Percentiles rank a stretch among this genome's conserved stretches.
phyloP scores from a whole-genome alignment of 2,888 invertebrate species.

The Eubasilissa splendida region DNA sequence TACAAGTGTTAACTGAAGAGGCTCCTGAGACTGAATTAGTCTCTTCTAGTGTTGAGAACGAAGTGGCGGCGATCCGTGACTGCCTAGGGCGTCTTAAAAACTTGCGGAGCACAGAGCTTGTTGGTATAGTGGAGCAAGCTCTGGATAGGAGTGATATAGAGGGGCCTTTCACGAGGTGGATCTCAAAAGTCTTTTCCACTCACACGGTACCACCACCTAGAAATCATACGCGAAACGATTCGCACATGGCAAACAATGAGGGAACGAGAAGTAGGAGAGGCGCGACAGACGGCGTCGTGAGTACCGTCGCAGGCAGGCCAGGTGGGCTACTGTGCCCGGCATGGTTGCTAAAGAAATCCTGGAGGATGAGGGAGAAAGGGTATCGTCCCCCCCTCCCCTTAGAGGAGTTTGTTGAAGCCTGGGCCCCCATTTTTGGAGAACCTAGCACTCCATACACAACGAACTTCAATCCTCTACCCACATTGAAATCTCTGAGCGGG shows the following conservation, averaged over 20 bases:
- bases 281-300: neutral
- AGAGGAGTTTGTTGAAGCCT: neutral
- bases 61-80: too few species aligned
- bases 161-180: neutral
- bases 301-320: neutral
- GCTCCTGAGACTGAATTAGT: too few species aligned
- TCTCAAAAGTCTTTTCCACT: neutral
- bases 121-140: neutral
- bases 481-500: too few species aligned
- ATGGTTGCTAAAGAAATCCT: neutral
- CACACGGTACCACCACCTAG: neutral
- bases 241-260: neutral
- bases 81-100: too few species aligned
- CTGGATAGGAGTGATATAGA: neutral
- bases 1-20: too few species aligned
- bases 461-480: too few species aligned
- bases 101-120: too few species aligned
- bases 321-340: too few species aligned
- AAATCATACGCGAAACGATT: neutral
- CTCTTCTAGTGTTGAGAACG: too few species aligned
- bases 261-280: neutral
- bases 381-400: neutral
- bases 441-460: too few species aligned
- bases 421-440: neutral
- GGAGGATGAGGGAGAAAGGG: neutral